Conservation (phyloP, 2,888 invertebrate genomes). For the Trichopoda pennipes region DNA sequence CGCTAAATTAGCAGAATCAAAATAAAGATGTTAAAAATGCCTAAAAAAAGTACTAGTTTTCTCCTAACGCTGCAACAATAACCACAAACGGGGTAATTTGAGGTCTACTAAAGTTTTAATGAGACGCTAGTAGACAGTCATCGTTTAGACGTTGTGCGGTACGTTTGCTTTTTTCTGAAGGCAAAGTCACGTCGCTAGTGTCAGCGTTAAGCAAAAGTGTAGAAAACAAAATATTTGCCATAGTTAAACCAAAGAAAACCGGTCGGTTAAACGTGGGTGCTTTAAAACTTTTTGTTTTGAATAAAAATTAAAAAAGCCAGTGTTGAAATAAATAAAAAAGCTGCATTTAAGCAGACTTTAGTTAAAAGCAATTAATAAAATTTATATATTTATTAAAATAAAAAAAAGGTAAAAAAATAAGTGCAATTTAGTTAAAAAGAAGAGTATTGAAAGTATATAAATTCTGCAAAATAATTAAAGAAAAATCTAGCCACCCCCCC, state of each 20-base stretch:
- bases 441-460: constrained; percentile 15
- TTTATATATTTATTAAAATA: neutral
- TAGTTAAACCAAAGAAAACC: constrained; percentile 83
- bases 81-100: constrained; percentile 51
- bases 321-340: constrained; percentile 40
- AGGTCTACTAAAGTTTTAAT: constrained; percentile 38
- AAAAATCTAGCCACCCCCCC: constrained; percentile 75
- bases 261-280: constrained; percentile 71
- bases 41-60: constrained; percentile 45
- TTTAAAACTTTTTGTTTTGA: neutral
- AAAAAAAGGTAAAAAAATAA: constrained; percentile 39
- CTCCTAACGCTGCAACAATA: constrained; percentile 32
- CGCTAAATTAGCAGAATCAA: constrained; percentile 39
- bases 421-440: neutral
- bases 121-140: constrained; percentile 51
- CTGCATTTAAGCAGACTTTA: constrained; percentile 52
- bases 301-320: constrained; percentile 41
- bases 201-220: constrained; percentile 61
- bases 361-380: neutral
- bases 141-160: constrained; percentile 67
- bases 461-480: constrained; percentile 55
- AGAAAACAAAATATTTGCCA: constrained; percentile 90
- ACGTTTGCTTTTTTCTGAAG: constrained; percentile 63
- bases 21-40: constrained; percentile 43
- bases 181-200: constrained; percentile 55